Evolutionary conservation across 2,113 vertebrate genomes (phyloP).

Genomic region (Lepus timidus): DNA sequence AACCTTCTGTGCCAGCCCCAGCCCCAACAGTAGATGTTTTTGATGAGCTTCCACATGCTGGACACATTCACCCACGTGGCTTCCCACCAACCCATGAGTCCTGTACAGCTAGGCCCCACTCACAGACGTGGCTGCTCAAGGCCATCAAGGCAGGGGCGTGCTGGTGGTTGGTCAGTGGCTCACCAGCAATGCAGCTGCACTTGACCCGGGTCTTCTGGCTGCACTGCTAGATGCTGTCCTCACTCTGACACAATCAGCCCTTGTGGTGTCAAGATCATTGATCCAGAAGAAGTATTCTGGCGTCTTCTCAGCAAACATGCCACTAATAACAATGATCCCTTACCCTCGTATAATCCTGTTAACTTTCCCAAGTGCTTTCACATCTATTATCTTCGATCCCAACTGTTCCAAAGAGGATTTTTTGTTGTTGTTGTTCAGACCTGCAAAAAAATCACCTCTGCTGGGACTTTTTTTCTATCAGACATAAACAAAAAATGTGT

Average conservation of each 20-base stretch:
- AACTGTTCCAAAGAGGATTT: constrained; percentile 12
- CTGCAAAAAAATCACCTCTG: constrained; percentile 21
- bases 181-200: background rate
- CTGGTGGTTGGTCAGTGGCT: background rate
- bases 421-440: background rate
- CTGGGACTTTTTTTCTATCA: constrained; percentile 46
- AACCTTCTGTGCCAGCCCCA: too few relatives aligned
- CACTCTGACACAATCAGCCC: too few relatives aligned
- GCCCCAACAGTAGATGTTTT: background rate
- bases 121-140: background rate
- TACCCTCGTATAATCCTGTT: background rate
- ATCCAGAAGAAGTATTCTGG: background rate
- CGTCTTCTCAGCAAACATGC: background rate
- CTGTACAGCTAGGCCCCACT: background rate
- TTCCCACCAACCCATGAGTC: background rate
- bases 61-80: too few relatives aligned
- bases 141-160: background rate
- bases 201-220: background rate
- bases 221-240: too few relatives aligned
- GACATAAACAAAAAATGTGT: background rate
- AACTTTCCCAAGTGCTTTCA: background rate
- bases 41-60: background rate
- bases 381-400: background rate
- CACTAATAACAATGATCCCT: background rate
- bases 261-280: background rate